Base-by-base conservation (phyloP, 2,888 invertebrate genomes). In the Thecocarcelia acutangulata region DNA sequence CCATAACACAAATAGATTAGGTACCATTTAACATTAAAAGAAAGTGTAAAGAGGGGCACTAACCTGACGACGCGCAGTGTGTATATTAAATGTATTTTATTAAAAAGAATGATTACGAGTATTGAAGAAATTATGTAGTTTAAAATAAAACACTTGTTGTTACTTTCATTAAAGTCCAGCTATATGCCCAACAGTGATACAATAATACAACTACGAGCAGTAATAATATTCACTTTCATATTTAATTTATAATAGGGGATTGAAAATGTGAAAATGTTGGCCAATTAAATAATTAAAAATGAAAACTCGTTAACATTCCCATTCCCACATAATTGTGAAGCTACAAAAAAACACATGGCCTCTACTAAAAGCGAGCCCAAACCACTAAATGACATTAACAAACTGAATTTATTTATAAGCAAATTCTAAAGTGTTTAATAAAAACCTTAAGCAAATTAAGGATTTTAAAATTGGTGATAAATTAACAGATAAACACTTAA, bases 311-410 rank as follows among this genome's bases (percentile, higher is more conserved):
- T 68, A 73, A 42, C 12, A 61, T 11, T 44, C 56, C 17, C 33
- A 44, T 12, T 9, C n/a, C n/a, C n/a, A n/a, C 33, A 77, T 61
- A 52, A 68, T 59, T 52, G 40, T 44, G 44, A 8, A 15, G 12
- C 15, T 2, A n/a, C 8, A 63, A 76, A 63, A 76, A 64, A 58
- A 63, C 77, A 77, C 69, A 77, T 77, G 78, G 58, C 78, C 17
- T 12, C 15, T 11, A 58, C 21, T 37, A 28, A 48, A 72, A 28
- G 33, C 9, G 66, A 56, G 50, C 66, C 19, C 66, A 59, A 76
- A 64, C 44, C 21, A 72, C 66, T 59, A 72, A 72, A 64, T 59
- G 2, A 0, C 40, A 28, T 69, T 48, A 63, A 40, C 21, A 28
- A 19, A 63, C 42, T 42, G 33, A 40, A 61, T 17, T 58, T 42